These are phyloP conservation scores for Phalacrocorax carbo DNA, from an alignment of 2,113 vertebrate genomes.

Conservation along the genomic window DNA sequence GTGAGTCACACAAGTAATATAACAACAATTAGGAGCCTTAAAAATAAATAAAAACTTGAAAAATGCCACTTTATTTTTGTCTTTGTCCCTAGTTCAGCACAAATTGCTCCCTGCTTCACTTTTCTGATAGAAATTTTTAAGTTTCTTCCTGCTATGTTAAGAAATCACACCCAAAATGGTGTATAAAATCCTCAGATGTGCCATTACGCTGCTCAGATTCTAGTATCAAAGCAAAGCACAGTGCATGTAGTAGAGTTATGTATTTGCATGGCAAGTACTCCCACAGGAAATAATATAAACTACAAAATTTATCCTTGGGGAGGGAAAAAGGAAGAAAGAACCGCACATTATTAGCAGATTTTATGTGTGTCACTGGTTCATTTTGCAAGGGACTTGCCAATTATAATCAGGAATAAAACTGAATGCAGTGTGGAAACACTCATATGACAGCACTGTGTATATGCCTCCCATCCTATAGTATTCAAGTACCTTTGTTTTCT, in stretches of 20 bases:
- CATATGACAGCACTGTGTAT: background rate
- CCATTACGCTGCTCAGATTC: background rate
- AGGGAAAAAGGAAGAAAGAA: background rate
- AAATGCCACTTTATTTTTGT: background rate
- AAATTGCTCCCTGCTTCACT: background rate
- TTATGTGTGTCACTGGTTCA: background rate
- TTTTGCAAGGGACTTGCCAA: background rate
- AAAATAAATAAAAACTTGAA: background rate
- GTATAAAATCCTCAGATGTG: background rate
- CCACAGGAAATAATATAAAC: slow-evolving; percentile 36
- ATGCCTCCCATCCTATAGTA: background rate
- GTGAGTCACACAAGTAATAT: slow-evolving; percentile 24
- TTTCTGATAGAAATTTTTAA: background rate
- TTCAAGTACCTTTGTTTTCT: background rate
- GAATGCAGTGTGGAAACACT: background rate
- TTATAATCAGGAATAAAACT: background rate
- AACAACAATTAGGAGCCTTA: slow-evolving; percentile 5
- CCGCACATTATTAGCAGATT: background rate
- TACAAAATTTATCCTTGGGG: slow-evolving; percentile 1
- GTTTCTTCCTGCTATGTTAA: background rate
- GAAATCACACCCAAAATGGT: background rate
- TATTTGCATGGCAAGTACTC: slow-evolving; percentile 50
- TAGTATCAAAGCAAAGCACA: slow-evolving; percentile 16
- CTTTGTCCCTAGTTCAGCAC: background rate
- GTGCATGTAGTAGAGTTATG: background rate